phyloP scores from a whole-genome alignment of 2,888 invertebrate species.

The Tachina grossa region DNA sequence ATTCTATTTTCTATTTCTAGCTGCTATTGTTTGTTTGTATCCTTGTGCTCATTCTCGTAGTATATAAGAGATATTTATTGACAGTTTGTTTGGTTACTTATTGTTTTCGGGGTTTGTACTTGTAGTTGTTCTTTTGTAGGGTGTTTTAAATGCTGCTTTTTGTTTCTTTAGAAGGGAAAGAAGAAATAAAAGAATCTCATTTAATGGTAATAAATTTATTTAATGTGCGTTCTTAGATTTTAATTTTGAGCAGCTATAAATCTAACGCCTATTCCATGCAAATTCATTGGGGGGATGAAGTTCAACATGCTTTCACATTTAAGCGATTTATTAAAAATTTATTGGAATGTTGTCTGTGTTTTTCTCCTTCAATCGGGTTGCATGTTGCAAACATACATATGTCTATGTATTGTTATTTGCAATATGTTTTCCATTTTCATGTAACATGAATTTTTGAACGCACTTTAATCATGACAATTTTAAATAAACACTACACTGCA shows the following conservation, averaged over 20 bases:
- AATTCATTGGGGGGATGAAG: slow-evolving; percentile 29
- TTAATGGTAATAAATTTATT: slow-evolving; percentile 59
- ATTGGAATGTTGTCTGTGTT: slow-evolving; percentile 27
- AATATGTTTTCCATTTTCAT: slow-evolving; percentile 22
- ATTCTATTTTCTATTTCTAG: slow-evolving; percentile 1
- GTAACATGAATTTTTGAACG: slow-evolving; percentile 52
- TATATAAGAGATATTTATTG: slow-evolving; percentile 31
- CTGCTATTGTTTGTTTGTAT: slow-evolving; percentile 4
- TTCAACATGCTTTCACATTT: slow-evolving; percentile 20
- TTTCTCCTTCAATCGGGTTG: background rate
- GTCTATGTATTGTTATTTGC: slow-evolving; percentile 10
- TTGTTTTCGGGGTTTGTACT: slow-evolving; percentile 17
- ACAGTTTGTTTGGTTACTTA: slow-evolving; percentile 11
- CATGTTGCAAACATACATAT: slow-evolving; percentile 3
- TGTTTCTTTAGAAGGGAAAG: background rate
- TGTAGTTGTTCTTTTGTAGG: slow-evolving; percentile 4
- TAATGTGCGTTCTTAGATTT: slow-evolving; percentile 61
- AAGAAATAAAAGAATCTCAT: background rate
- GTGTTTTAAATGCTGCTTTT: slow-evolving; percentile 29
- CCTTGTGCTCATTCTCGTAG: slow-evolving; percentile 58
- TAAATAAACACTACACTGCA: slow-evolving; percentile 25
- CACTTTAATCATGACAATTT: slow-evolving; percentile 50
- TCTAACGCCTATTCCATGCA: slow-evolving; percentile 48
- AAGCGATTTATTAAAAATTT: slow-evolving; percentile 44
- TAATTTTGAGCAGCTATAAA: slow-evolving; percentile 55